Percentiles rank a stretch among this genome's conserved stretches.
Conservation (phyloP, 2,113 vertebrate genomes). For the Bos indicus region DNA sequence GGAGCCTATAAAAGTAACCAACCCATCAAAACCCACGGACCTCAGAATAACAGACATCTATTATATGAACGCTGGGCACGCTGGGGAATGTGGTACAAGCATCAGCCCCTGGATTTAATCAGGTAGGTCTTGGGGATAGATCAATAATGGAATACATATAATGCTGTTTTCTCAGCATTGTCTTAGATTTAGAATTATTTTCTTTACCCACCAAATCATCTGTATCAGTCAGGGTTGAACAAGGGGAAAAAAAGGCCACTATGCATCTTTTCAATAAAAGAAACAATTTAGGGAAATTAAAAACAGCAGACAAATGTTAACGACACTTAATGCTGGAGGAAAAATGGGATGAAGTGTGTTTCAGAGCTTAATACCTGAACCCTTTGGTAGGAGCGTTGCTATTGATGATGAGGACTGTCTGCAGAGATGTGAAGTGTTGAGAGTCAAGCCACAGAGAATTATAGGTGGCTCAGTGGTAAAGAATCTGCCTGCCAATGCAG, state of each 20-base stretch:
- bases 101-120: conserved; percentile 97
- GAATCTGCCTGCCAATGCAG: neutral
- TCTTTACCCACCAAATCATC: neutral
- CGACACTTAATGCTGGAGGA: neutral
- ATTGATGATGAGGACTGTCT: neutral
- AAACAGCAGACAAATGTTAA: neutral
- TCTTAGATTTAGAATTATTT: neutral
- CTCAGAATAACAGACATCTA: conserved; percentile 96
- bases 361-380: neutral
- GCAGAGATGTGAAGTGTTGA: neutral
- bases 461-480: neutral
- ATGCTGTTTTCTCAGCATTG: neutral
- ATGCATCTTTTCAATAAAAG: neutral
- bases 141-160: neutral
- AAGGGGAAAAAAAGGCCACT: neutral
- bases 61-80: conserved; percentile 98
- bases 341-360: neutral
- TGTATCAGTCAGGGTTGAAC: neutral
- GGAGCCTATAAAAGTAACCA: conserved; percentile 96
- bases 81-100: conserved; percentile 99
- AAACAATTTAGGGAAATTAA: neutral
- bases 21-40: conserved; percentile 95
- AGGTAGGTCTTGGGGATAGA: conserved; percentile 80
- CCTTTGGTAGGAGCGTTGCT: too few species aligned
- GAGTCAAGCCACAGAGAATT: neutral